Evolutionary conservation across 2,113 vertebrate genomes (phyloP).

Genomic region (Bufo bufo): DNA sequence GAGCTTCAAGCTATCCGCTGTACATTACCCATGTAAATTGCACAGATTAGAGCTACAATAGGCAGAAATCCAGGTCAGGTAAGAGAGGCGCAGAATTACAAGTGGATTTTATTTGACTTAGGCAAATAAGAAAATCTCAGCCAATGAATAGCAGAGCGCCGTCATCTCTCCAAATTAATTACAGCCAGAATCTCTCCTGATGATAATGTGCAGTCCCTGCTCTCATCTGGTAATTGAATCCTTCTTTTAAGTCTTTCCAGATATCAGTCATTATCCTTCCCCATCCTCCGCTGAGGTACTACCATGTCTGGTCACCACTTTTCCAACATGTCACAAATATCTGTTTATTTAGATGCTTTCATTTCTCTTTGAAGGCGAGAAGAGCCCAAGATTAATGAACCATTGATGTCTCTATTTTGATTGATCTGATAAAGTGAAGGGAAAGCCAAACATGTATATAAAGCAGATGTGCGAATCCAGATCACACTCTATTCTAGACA

Average conservation of each 20-base stretch:
- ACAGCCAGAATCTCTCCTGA: conserved; percentile 2
- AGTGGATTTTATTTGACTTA: background rate
- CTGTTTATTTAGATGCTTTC: conserved; percentile 40
- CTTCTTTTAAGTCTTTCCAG: background rate
- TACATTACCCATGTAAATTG: background rate
- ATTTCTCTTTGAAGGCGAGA: conserved; percentile 21
- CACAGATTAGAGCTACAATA: background rate
- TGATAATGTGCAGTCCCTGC: background rate
- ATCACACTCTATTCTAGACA: background rate
- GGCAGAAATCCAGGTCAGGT: background rate
- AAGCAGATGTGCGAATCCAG: background rate
- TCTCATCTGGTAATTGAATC: conserved; percentile 32
- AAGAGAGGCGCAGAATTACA: background rate
- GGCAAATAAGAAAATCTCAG: background rate
- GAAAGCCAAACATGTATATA: background rate
- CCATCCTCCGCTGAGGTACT: background rate
- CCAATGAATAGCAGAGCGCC: background rate
- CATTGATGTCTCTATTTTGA: conserved; percentile 34
- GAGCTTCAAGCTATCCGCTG: background rate
- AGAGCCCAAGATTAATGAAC: conserved; percentile 33
- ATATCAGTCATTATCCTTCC: background rate
- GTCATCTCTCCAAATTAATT: conserved; percentile 14
- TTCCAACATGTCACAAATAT: background rate
- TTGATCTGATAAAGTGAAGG: conserved; percentile 37
- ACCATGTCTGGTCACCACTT: background rate